A percentile compares a stretch with the other conserved stretches of the same genome.
Conservation (phyloP, 2,888 invertebrate species). For the Platynereis dumerilii region DNA sequence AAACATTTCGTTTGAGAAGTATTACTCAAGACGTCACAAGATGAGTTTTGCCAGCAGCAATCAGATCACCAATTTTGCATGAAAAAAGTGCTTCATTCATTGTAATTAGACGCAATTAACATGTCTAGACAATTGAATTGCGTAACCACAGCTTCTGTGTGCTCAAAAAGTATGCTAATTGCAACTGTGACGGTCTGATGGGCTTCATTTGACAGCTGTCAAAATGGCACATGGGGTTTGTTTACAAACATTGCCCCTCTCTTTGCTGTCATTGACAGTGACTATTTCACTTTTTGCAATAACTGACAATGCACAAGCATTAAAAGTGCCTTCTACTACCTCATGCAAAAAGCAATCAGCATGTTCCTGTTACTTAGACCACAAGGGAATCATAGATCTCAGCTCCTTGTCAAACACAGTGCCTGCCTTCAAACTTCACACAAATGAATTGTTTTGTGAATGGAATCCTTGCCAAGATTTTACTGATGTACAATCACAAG, state of each 20-base stretch:
- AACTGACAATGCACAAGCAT: background rate
- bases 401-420: background rate
- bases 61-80: too few relatives aligned
- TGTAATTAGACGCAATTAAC: too few relatives aligned
- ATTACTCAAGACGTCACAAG: too few relatives aligned
- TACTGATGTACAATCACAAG: background rate
- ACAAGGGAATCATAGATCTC: background rate
- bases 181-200: too few relatives aligned
- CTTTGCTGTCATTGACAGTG: background rate
- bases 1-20: too few relatives aligned
- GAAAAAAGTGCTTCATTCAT: too few relatives aligned
- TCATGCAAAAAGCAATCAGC: background rate
- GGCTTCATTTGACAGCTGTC: background rate
- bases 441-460: background rate
- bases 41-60: too few relatives aligned
- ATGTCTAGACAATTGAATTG: too few relatives aligned
- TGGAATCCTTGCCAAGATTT: slow-evolving; percentile 22
- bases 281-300: too few relatives aligned
- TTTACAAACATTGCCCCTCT: slow-evolving; percentile 20
- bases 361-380: slow-evolving; percentile 1
- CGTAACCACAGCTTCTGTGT: too few relatives aligned
- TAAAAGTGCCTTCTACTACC: background rate
- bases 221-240: slow-evolving; percentile 20
- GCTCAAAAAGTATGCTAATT: too few relatives aligned
- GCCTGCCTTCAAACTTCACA: background rate